These are phyloP conservation scores for Bovichtus variegatus DNA, from an alignment of 2,797 vertebrate genomes.

Conservation along the genomic window DNA sequence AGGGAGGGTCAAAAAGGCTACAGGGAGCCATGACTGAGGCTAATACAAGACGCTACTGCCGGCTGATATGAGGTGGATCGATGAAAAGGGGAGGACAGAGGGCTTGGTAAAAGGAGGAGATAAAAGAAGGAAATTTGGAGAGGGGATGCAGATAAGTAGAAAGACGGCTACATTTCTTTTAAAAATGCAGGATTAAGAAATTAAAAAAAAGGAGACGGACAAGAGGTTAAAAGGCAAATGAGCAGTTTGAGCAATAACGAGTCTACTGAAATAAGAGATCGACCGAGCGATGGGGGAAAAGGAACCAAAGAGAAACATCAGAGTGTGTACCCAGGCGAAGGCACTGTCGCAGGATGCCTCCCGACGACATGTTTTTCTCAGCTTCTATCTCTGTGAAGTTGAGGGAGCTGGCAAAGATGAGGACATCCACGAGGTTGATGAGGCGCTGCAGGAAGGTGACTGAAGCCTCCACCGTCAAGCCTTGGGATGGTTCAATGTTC, in stretches of 20 bases:
- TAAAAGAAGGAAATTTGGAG: constrained; percentile 20
- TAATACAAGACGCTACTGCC: constrained; percentile 52
- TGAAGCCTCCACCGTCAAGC: constrained; percentile 92
- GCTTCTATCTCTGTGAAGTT: constrained; percentile 98
- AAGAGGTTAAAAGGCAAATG: not conserved
- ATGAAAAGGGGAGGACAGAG: constrained; percentile 38
- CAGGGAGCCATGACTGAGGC: constrained; percentile 61
- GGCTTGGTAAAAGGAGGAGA: constrained; percentile 36
- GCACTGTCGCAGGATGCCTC: constrained; percentile 96
- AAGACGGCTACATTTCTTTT: not conserved
- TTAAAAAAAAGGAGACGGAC: not conserved
- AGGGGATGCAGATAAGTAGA: constrained; percentile 9
- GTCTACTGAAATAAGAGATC: not conserved
- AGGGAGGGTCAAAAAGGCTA: constrained; percentile 59
- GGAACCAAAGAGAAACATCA: not conserved
- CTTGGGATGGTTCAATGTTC: constrained; percentile 94
- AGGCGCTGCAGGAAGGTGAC: constrained; percentile 95
- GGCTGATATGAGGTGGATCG: constrained; percentile 59
- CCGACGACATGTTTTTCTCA: constrained; percentile 99
- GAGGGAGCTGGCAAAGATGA: constrained; percentile 97
- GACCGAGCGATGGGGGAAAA: not conserved
- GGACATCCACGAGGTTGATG: constrained; percentile 95
- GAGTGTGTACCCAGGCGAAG: constrained; percentile 90
- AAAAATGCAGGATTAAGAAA: not conserved
- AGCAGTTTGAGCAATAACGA: not conserved